Evolutionary conservation across 2,113 vertebrate genomes (phyloP).

Genomic region (Cephalopterus ornatus): DNA sequence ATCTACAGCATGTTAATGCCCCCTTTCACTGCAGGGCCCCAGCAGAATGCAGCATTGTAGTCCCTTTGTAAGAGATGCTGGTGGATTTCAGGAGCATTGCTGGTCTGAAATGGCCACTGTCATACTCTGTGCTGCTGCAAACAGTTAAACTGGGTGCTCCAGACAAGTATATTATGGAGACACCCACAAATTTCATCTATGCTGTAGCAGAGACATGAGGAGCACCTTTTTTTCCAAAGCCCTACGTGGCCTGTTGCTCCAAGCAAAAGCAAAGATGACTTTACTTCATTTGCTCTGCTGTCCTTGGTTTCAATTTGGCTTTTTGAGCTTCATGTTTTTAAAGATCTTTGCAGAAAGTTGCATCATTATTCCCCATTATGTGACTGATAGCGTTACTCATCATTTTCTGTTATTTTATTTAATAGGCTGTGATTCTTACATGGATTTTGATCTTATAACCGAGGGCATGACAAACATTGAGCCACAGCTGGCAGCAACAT

Average conservation of each 20-base stretch:
- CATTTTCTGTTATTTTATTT: neutral
- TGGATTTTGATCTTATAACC: neutral
- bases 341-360: neutral
- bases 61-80: neutral
- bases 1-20: neutral
- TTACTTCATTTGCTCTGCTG: neutral
- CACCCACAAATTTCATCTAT: fast-evolving
- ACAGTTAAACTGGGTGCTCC: neutral
- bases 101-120: neutral
- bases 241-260: neutral
- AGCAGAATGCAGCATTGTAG: neutral
- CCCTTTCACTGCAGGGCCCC: neutral
- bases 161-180: neutral
- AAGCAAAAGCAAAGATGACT: neutral
- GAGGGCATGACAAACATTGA: neutral
- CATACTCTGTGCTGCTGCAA: neutral
- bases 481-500: neutral
- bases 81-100: neutral
- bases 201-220: neutral
- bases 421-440: neutral
- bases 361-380: fast-evolving
- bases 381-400: neutral
- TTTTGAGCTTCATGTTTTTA: neutral
- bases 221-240: neutral
- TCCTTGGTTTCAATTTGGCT: neutral